phyloP scores from a whole-genome alignment of 1,140 invertebrate species.

The Caenorhabditis briggsae region DNA sequence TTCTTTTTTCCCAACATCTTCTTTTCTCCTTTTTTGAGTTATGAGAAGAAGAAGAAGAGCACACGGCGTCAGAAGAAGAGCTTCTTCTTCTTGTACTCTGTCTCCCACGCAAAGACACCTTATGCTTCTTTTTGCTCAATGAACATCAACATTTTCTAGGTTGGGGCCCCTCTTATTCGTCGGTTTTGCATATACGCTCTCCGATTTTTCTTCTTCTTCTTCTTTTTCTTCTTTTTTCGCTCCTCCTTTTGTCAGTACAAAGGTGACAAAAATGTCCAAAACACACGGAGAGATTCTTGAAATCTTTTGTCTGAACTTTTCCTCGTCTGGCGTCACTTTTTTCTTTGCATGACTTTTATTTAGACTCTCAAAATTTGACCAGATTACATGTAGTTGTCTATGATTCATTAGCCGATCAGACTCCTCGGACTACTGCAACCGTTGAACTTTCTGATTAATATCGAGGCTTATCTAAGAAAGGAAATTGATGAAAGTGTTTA shows the following conservation, averaged over 20 bases:
- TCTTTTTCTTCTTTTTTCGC: constrained; percentile 2
- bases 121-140: constrained; percentile 36
- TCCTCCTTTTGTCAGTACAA: constrained; percentile 1
- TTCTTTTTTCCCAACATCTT: constrained; percentile 9
- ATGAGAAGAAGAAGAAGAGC: constrained; percentile 24
- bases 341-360: not conserved
- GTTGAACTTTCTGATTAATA: no score
- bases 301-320: not conserved
- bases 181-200: constrained; percentile 25
- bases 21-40: constrained; percentile 36
- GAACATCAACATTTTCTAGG: constrained; percentile 11
- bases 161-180: no score
- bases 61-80: not conserved
- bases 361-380: no score
- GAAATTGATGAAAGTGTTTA: no score
- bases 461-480: no score
- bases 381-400: no score
- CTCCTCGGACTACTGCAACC: no score
- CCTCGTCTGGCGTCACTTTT: constrained; percentile 19
- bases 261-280: constrained; percentile 43
- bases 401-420: no score
- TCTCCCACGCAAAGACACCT: constrained; percentile 21
- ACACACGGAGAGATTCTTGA: constrained; percentile 7
- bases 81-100: constrained; percentile 25
- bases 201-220: constrained; percentile 17